Percentiles rank a stretch among this genome's conserved stretches.
phyloP scores from a whole-genome alignment of 2,888 invertebrate genomes.

The Orgyia antiqua region DNA sequence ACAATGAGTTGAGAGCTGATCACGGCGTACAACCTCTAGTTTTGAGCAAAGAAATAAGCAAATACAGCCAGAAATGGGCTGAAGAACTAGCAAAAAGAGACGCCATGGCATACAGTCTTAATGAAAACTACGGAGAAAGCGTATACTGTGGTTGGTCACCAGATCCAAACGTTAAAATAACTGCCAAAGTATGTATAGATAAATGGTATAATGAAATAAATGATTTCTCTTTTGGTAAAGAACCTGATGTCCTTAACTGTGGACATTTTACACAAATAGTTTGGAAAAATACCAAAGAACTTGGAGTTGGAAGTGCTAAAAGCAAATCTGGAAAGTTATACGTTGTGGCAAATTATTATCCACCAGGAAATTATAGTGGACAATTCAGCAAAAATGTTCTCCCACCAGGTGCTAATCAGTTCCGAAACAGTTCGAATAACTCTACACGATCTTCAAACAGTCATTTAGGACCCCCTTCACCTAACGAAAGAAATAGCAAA shows the following conservation, averaged over 20 bases:
- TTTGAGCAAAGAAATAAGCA: constrained; percentile 80
- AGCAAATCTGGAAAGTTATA: constrained; percentile 87
- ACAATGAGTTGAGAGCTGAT: constrained; percentile 64
- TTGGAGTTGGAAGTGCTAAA: constrained; percentile 87
- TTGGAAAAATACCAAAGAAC: constrained; percentile 86
- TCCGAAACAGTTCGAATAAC: constrained; percentile 29
- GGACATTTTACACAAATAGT: constrained; percentile 88
- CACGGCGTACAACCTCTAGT: constrained; percentile 68
- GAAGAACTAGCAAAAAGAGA: constrained; percentile 81
- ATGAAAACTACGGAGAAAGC: constrained; percentile 82
- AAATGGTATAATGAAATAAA: constrained; percentile 89
- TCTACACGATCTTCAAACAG: constrained; percentile 46
- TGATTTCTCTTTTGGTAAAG: constrained; percentile 81
- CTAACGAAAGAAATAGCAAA: constrained; percentile 47
- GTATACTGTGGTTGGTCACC: constrained; percentile 84
- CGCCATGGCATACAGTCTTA: constrained; percentile 81
- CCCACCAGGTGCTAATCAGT: constrained; percentile 71
- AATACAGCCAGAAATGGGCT: constrained; percentile 84
- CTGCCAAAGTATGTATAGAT: constrained; percentile 83
- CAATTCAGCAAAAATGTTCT: constrained; percentile 83
- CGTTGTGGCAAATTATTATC: constrained; percentile 91
- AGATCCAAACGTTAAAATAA: constrained; percentile 80
- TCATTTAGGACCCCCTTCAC: constrained; percentile 43
- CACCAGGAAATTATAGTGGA: constrained; percentile 88
- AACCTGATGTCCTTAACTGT: constrained; percentile 80